Evolutionary conservation across 2,113 vertebrate species (phyloP).

Genomic region (Gasterosteus nipponicus): DNA sequence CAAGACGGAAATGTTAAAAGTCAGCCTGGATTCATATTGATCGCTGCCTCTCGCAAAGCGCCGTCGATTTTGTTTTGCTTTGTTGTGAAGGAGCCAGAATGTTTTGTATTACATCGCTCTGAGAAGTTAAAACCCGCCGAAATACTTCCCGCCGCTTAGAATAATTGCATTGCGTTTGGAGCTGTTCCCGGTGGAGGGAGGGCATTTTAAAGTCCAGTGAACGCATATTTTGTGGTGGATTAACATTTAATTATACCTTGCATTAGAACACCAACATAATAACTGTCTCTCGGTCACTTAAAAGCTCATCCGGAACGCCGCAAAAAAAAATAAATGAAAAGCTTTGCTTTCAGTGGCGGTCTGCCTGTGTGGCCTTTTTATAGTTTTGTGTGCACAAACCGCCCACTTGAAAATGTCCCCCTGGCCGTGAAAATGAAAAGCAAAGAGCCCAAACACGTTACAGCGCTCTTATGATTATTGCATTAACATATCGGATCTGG

Average conservation of each 20-base stretch:
- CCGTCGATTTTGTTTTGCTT: neutral
- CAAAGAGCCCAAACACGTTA: neutral
- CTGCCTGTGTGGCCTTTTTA: constrained; percentile 7
- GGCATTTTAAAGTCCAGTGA: constrained; percentile 17
- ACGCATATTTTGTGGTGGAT: constrained; percentile 31
- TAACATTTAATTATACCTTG: constrained; percentile 62
- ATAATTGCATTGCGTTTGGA: constrained; percentile 8
- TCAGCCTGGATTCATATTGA: neutral
- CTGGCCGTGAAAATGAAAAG: constrained; percentile 15
- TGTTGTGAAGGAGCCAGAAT: neutral
- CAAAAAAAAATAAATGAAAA: neutral
- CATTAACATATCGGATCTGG: too few relatives aligned
- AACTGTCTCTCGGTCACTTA: constrained; percentile 38
- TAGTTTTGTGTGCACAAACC: constrained; percentile 3
- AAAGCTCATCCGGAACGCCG: constrained; percentile 20
- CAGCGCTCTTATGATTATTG: too few relatives aligned
- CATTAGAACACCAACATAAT: constrained; percentile 39
- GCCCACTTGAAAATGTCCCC: constrained; percentile 36
- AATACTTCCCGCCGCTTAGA: constrained; percentile 12
- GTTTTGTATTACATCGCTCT: neutral
- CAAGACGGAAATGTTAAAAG: neutral
- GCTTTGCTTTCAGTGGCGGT: constrained; percentile 25
- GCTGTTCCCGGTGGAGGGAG: constrained; percentile 10
- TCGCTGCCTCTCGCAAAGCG: neutral
- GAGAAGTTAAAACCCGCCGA: neutral